These are phyloP conservation scores for Hippoglossus stenolepis DNA, from an alignment of 2,113 vertebrate genomes.

Conservation along the genomic window DNA sequence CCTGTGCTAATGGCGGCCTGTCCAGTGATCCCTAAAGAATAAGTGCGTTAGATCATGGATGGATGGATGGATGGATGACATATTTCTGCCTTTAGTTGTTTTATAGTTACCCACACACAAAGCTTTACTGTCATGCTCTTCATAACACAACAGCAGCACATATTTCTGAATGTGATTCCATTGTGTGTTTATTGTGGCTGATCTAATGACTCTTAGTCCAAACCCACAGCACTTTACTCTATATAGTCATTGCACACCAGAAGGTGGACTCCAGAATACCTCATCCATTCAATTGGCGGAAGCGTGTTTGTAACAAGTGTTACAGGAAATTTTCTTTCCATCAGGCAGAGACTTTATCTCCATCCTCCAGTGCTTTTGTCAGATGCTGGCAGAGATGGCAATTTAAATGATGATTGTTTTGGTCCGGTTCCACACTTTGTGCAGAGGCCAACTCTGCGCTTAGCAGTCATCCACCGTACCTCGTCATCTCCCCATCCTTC, in stretches of 20 bases:
- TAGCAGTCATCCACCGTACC: neutral
- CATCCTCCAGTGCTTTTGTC: constrained; percentile 10
- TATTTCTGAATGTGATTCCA: neutral
- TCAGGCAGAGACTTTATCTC: constrained; percentile 27
- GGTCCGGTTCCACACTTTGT: neutral
- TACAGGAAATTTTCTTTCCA: neutral
- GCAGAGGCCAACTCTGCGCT: neutral
- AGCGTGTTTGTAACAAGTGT: constrained; percentile 3
- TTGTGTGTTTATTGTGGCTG: neutral
- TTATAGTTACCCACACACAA: too few species aligned
- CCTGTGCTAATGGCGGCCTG: too few species aligned
- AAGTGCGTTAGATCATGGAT: too few species aligned
- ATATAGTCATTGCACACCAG: constrained; percentile 1
- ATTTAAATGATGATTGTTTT: constrained; percentile 5
- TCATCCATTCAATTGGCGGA: constrained; percentile 7
- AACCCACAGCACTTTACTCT: constrained; percentile 5
- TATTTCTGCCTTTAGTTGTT: too few species aligned
- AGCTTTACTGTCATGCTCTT: too few species aligned
- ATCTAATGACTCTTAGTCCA: neutral
- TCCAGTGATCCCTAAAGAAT: too few species aligned
- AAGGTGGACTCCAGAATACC: neutral
- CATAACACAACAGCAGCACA: neutral
- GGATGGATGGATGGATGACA: too few species aligned
- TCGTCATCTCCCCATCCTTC: neutral
- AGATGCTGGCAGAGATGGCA: constrained; percentile 11